Evolutionary conservation across 35 echinoderm and acorn worm species (phyloP), one percentile per base, ranked within the genome.

Genomic region (Chiridota heheva): DNA sequence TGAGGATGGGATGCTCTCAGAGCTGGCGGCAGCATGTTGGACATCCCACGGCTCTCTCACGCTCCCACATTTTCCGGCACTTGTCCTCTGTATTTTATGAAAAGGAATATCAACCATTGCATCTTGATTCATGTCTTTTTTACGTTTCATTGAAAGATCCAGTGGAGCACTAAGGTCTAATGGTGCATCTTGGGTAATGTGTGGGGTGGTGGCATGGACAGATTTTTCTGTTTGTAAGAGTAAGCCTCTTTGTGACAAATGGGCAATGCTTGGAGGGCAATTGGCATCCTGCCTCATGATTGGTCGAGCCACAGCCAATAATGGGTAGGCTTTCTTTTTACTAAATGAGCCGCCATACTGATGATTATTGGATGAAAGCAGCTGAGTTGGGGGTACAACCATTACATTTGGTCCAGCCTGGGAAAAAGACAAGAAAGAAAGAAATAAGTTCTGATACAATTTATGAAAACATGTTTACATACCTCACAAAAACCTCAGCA

Each of bases 251-350:
- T 6, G 75, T 34, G 12, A 78, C 51, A 8, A 34, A 35, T 62
- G 75, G 3, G 75, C 75, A 7, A 78, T 27, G 49, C 36, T 43
- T 42, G 75, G 48, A 37, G 29, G 58, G 53, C 40, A 78, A 38
- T 31, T 78, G 0, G 75, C 51, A 42, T 78, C 62, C 55, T 78
- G 75, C 2, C 75, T 58, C 1, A 78, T 58, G 5, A 78, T 78
- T 18, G 75, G 75, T n/a, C 62, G 75, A 42, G 75, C 75, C 34
- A 78, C 75, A 60, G 75, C 75, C 7, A 78, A 38, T n/a, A n/a
- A n/a, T 25, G 70, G 70, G 56, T 51, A 74, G 30, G 31, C 35
- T 57, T 78, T 78, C 34, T 57, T 58, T 37, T 62, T 78, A 36
- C 62, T 49, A n/a, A 40, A 15, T 22, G 51, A 59, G 46, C 47